phyloP scores from a whole-genome alignment of 2,888 invertebrate species.

The Oscheius myriophilus region DNA sequence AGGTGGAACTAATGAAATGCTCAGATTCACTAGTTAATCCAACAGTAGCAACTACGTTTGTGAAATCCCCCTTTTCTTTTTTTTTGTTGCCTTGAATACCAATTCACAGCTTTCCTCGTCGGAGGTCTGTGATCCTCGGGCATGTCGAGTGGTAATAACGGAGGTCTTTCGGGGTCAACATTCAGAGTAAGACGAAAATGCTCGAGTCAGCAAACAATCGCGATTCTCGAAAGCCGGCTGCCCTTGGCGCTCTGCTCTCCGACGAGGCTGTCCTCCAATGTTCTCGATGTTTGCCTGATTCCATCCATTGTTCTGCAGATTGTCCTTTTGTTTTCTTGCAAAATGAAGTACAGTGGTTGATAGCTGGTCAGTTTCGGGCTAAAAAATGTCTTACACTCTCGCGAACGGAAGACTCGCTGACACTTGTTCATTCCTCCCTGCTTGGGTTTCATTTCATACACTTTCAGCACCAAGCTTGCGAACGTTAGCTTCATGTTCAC shows the following conservation, averaged over 20 bases:
- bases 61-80: not conserved
- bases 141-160: conserved; percentile 27
- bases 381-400: too few species aligned
- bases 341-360: too few species aligned
- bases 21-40: not conserved
- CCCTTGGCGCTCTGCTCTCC: conserved; percentile 28
- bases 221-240: conserved; percentile 32
- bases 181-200: conserved; percentile 30
- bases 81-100: not conserved
- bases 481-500: too few species aligned
- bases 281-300: conserved; percentile 13
- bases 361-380: too few species aligned
- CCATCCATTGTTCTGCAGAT: not conserved
- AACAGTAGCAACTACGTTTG: not conserved
- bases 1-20: too few species aligned
- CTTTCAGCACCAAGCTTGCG: too few species aligned
- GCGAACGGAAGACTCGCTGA: too few species aligned
- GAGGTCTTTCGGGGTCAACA: conserved; percentile 29
- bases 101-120: too few species aligned
- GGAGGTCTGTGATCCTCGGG: conserved; percentile 14
- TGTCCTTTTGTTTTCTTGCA: too few species aligned
- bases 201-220: conserved; percentile 28
- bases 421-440: too few species aligned
- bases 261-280: conserved; percentile 19
- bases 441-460: too few species aligned